These are phyloP conservation scores for Agrilus cyanescens DNA, from an alignment of 2,888 invertebrate species.

Conservation along the genomic window DNA sequence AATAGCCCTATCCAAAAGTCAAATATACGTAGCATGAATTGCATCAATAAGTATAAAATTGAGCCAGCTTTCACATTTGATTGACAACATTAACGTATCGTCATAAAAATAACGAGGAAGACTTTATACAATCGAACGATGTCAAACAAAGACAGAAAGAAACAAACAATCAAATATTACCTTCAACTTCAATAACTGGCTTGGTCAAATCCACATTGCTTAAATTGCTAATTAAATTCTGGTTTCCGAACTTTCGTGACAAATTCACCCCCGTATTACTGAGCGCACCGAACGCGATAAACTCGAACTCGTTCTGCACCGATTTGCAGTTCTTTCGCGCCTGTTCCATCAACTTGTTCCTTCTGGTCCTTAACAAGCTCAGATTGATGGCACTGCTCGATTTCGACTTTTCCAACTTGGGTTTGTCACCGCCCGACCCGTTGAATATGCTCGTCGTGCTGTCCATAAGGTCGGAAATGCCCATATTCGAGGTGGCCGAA, in stretches of 20 bases:
- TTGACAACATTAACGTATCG: no score
- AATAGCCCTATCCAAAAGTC: no score
- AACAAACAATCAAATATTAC: no score
- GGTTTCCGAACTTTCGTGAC: slow-evolving; percentile 20
- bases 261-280: slow-evolving; percentile 14
- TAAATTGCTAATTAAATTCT: slow-evolving; percentile 9
- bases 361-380: slow-evolving; percentile 29
- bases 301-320: slow-evolving; percentile 33
- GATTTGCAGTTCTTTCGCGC: slow-evolving; percentile 27
- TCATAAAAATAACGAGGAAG: no score
- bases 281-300: slow-evolving; percentile 29
- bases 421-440: slow-evolving; percentile 18
- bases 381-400: slow-evolving; percentile 36
- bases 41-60: no score
- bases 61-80: no score
- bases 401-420: slow-evolving; percentile 33
- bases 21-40: no score
- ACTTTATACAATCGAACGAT: no score
- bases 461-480: slow-evolving; percentile 19
- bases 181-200: neutral
- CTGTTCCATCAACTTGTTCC: slow-evolving; percentile 29
- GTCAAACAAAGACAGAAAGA: no score
- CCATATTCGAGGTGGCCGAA: slow-evolving; percentile 20
- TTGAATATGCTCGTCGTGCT: slow-evolving; percentile 10
- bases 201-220: slow-evolving; percentile 8